Evolutionary conservation across 2,797 vertebrate genomes (phyloP).

Genomic region (Podarcis lilfordi): DNA sequence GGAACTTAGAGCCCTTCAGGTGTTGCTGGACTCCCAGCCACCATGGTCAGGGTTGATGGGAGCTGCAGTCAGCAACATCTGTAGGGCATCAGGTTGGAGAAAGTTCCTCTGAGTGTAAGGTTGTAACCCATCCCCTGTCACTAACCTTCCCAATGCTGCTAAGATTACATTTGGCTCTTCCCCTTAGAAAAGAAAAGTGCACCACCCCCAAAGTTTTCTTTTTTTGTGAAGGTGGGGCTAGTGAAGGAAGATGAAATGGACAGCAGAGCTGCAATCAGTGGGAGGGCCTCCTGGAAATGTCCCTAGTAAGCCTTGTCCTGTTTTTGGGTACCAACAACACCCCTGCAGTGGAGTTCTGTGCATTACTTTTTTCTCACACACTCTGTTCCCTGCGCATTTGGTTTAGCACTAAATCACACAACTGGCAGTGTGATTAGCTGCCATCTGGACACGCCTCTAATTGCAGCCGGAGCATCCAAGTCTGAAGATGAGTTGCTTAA

Average conservation of each 20-base stretch:
- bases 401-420: neutral
- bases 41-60: no score
- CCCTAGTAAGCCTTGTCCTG: neutral
- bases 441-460: neutral
- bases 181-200: neutral
- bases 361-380: neutral
- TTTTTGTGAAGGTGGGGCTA: neutral
- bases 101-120: neutral
- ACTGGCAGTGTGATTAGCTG: no score
- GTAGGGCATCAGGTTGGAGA: no score
- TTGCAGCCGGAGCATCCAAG: neutral
- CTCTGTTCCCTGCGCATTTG: neutral
- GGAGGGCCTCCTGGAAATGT: no score
- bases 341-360: neutral
- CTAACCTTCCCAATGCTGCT: neutral
- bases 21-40: no score
- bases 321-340: neutral
- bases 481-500: neutral
- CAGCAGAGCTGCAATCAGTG: neutral
- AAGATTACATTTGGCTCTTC: neutral
- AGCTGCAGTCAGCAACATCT: no score
- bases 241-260: neutral
- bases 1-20: no score
- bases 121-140: neutral
- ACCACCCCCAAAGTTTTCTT: no score